These are phyloP conservation scores for Falco berigora DNA, from an alignment of 2,797 vertebrate genomes.

Conservation along the genomic window DNA sequence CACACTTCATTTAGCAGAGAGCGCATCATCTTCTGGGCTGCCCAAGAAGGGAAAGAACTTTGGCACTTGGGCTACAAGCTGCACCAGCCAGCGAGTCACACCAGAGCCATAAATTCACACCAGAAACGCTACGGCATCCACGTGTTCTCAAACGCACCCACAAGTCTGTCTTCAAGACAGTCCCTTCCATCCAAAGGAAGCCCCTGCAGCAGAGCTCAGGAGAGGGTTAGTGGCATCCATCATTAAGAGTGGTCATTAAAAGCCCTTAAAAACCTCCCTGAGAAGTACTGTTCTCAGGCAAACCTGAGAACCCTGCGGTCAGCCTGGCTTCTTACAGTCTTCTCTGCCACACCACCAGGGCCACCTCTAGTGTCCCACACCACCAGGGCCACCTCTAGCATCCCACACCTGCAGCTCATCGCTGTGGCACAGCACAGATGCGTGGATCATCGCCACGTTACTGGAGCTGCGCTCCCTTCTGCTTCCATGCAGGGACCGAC, in stretches of 20 bases:
- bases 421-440: background rate
- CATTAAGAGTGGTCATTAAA: fast-evolving
- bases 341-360: background rate
- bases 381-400: too few relatives aligned
- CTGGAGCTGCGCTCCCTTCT: background rate
- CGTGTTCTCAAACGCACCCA: fast-evolving
- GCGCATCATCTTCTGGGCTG: background rate
- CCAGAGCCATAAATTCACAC: fast-evolving
- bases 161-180: background rate
- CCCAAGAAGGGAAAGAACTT: background rate
- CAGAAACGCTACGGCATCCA: fast-evolving
- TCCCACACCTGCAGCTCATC: background rate
- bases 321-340: background rate
- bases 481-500: background rate
- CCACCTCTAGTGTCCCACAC: background rate
- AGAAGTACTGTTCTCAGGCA: background rate
- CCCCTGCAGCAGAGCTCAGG: background rate
- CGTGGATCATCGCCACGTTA: fast-evolving
- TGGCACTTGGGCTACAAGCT: background rate
- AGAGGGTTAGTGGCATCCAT: background rate
- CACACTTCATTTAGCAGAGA: background rate
- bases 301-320: background rate
- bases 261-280: background rate
- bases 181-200: fast-evolving
- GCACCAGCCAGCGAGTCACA: background rate